Evolutionary conservation across 2,797 vertebrate genomes (phyloP), one percentile per base, ranked within the genome.

Genomic region (Arnoldichthys spilopterus): DNA sequence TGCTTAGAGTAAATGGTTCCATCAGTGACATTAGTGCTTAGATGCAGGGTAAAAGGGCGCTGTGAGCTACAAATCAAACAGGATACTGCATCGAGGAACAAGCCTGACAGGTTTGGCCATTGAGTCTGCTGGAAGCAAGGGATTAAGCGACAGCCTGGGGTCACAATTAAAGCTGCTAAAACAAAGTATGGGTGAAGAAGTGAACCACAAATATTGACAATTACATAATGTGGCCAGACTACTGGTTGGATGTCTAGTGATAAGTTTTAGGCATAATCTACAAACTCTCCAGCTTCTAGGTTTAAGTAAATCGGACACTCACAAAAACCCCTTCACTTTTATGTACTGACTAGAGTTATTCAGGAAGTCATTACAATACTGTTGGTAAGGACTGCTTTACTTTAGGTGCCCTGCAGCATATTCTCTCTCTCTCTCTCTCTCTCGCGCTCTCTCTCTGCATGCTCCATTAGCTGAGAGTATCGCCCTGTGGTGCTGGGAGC

Each of bases 401-500:
- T 34, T 83, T 80, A 76, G 61, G 82, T 66, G 80, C 71, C 72
- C 66, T 64, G 70, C 26, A 74, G 76, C 47, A 59, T 2, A 45
- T 59, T 74, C 70, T 58, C 49, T 26, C 28, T 37, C 11, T 61
- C 51, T 49, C 28, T 51, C 74, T 74, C 58, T 74, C 40, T 74
- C 70, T 70, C 62, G 45, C 49, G 20, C 30, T 37, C 11, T 61
- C 40, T 53, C 54, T 59, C 72, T 82, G 47, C 53, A 77, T 3
- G 68, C 86, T 84, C 64, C 85, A 83, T 28, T 69, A 62, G 67
- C 51, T 79, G 58, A 9, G 69, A 72, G 74, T 72, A 72, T 78
- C 66, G 47, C 56, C 78, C 77, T 45, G 64, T 76, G 71, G 72
- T 40, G 73, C 13, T 43, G 43, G 43, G 63, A 73, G 47, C 51